Conservation (phyloP, 2,888 invertebrate genomes). For the Melikaiella ostensackeni region DNA sequence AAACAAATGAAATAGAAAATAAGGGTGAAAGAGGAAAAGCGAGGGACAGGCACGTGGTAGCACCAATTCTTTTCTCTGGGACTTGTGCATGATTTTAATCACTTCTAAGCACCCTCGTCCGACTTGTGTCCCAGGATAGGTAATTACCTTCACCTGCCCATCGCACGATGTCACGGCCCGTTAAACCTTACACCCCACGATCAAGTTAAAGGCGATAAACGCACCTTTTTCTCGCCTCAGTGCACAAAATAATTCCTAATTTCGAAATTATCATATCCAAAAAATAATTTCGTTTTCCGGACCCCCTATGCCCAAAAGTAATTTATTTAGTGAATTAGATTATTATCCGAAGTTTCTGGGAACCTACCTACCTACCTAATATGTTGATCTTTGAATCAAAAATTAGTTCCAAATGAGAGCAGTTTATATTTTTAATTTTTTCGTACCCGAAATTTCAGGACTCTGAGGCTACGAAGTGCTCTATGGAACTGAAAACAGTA, state of each 20-base stretch:
- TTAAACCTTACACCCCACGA: slow-evolving; percentile 61
- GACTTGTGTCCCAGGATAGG: slow-evolving; percentile 44
- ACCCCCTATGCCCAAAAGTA: not conserved
- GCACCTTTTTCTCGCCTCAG: slow-evolving; percentile 20
- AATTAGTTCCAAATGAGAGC: too few species aligned
- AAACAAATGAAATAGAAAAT: not conserved
- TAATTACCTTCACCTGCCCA: slow-evolving; percentile 69
- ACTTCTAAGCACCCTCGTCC: slow-evolving; percentile 44
- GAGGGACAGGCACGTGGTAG: slow-evolving; percentile 62
- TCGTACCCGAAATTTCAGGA: too few species aligned
- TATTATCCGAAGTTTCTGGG: not conserved
- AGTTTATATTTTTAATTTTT: too few species aligned
- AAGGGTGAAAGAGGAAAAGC: slow-evolving; percentile 42
- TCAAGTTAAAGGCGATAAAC: slow-evolving; percentile 51
- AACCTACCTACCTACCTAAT: too few species aligned
- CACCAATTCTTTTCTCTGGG: slow-evolving; percentile 52
- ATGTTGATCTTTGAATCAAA: too few species aligned
- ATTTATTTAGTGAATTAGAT: not conserved
- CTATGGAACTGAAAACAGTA: too few species aligned
- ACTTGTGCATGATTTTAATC: slow-evolving; percentile 53
- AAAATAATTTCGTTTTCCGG: not conserved
- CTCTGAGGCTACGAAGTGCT: too few species aligned
- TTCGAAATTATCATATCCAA: not conserved
- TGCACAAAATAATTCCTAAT: slow-evolving; percentile 8
- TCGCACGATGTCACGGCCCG: slow-evolving; percentile 66